These are phyloP conservation scores for Jaculus jaculus DNA, from an alignment of 2,113 vertebrate species.

Conservation along the genomic window DNA sequence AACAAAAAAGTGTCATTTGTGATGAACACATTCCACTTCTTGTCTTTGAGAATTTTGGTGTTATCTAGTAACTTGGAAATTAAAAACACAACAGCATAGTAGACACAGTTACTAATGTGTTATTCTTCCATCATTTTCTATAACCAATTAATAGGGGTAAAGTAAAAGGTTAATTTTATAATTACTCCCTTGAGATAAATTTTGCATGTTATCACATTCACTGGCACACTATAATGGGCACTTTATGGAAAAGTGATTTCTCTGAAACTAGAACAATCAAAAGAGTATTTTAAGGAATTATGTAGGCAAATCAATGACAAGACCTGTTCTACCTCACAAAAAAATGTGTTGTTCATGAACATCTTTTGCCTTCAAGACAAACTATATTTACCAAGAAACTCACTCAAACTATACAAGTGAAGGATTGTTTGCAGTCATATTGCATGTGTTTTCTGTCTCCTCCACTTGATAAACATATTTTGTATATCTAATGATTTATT, in stretches of 20 bases:
- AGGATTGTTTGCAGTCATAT: neutral
- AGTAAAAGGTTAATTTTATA: slow-evolving; percentile 86
- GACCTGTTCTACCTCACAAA: neutral
- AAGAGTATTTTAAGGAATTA: slow-evolving; percentile 75
- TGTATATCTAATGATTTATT: neutral
- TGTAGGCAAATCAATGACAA: slow-evolving; percentile 60
- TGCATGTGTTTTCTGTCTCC: neutral
- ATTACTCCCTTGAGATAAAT: slow-evolving; percentile 81
- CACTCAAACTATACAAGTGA: neutral
- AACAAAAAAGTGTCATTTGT: slow-evolving; percentile 13
- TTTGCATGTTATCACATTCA: slow-evolving; percentile 75
- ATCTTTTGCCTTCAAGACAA: slow-evolving; percentile 33
- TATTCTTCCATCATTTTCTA: slow-evolving; percentile 76
- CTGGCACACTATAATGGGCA: slow-evolving; percentile 77
- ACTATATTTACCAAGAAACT: neutral
- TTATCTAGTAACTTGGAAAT: slow-evolving; percentile 61
- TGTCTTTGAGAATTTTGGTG: slow-evolving; percentile 1
- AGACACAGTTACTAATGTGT: slow-evolving; percentile 74
- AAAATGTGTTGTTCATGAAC: slow-evolving; percentile 24
- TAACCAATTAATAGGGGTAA: slow-evolving; percentile 80
- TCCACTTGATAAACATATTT: neutral
- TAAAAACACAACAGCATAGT: slow-evolving; percentile 62
- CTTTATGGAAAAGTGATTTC: slow-evolving; percentile 75
- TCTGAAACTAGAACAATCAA: slow-evolving; percentile 69
- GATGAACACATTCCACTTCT: neutral